Percentiles rank a stretch among this genome's conserved stretches.
Conservation (phyloP, 2,888 invertebrate genomes). For the Anorthoa munda region DNA sequence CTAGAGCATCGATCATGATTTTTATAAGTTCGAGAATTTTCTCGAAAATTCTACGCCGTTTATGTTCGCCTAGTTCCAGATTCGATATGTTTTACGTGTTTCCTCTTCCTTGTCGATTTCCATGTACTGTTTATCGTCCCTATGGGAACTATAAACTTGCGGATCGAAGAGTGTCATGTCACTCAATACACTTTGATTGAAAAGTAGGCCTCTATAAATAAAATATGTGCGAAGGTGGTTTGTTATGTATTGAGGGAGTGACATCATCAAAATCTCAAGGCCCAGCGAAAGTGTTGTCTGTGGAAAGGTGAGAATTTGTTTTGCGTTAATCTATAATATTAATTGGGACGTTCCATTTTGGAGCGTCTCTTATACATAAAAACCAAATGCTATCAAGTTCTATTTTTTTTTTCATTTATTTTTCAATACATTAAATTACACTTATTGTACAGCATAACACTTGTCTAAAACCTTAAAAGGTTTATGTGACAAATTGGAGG, state of each 20-base stretch:
- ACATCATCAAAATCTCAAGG: constrained; percentile 23
- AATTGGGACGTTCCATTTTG: not conserved
- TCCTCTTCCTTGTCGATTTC: constrained; percentile 71
- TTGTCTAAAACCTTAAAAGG: no score
- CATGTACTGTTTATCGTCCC: constrained; percentile 72
- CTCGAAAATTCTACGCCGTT: constrained; percentile 42
- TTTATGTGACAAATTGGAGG: no score
- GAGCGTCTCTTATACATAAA: not conserved
- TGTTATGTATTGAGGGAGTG: constrained; percentile 13
- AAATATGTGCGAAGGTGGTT: constrained; percentile 27
- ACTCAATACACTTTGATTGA: constrained; percentile 60
- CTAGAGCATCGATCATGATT: constrained; percentile 50
- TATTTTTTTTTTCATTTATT: no score
- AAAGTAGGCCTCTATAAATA: constrained; percentile 53
- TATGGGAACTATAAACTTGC: constrained; percentile 70
- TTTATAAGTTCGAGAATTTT: constrained; percentile 50
- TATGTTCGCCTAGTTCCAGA: constrained; percentile 54
- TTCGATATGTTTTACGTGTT: constrained; percentile 72
- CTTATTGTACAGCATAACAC: no score
- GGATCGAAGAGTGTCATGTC: constrained; percentile 54
- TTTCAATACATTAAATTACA: no score
- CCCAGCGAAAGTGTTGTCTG: not conserved
- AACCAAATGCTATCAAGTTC: not conserved
- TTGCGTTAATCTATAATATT: not conserved
- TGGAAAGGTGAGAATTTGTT: not conserved